Base-by-base conservation (phyloP, 2,888 invertebrate species). In the Dicranocentrus wangi region DNA sequence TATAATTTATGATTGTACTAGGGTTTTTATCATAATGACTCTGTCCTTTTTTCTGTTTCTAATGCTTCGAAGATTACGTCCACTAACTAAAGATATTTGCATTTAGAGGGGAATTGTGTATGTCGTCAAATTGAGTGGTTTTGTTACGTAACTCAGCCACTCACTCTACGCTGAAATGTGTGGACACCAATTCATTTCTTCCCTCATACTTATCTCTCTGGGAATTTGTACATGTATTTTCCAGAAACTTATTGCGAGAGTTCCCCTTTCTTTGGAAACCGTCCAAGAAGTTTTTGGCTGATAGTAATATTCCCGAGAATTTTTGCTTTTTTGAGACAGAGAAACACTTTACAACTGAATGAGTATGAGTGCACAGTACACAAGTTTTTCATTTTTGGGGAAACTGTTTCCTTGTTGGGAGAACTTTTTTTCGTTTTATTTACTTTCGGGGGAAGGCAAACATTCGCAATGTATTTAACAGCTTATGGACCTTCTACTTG, bases 1-100 rank as follows among this genome's bases (percentile, higher is more conserved):
- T n/a, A n/a, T n/a, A n/a, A n/a, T n/a, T 65, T 53, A 72, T 79
- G 71, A 71, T 71, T 79, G 79, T 58, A 72, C 71, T 66, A 23
- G n/a, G n/a, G n/a, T 53, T 72, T 80, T 80, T 72, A 66, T 72
- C 72, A 47, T 66, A 80, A 51, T 66, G 66, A 60, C 61, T 79
- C 58, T 66, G 43, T 66, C 71, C 69, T 55, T 32, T 42, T 43
- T 13, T 32, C 10, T 8, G 21, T 53, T 10, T 63, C 7, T 23
- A 42, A 8, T 53, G 17, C 27, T 15, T 53, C 39, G 28, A 3
- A 58, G 42, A 43, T 66, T 28, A 53, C 47, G 15, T 65, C 27
- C 23, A 19, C 15, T 55, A 28, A 19, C 15, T 55, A 28, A 76
- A 76, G 27, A 66, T 55, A 68, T 66, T 68, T 76, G 76, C 68